Percentiles rank a stretch among this genome's conserved stretches.
Evolutionary conservation across 2,888 invertebrate genomes (phyloP).

Genomic region (Invenusta paracnida): DNA sequence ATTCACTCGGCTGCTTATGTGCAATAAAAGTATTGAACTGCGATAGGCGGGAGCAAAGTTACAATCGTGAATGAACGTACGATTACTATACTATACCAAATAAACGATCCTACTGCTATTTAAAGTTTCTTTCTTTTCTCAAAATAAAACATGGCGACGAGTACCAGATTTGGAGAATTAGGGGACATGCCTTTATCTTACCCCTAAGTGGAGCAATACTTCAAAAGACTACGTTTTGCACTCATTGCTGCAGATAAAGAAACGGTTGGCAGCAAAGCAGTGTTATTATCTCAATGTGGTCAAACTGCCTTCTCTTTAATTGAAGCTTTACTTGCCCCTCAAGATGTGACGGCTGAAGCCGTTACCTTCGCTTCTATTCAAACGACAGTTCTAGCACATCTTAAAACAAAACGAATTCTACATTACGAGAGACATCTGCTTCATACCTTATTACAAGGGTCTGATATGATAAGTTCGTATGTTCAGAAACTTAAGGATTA

Average conservation of each 20-base stretch:
- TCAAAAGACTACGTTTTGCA: constrained; percentile 34
- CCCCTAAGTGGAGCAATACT: constrained; percentile 33
- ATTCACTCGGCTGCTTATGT: too few relatives aligned
- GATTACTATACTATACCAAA: too few relatives aligned
- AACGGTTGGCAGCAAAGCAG: not conserved
- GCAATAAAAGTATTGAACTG: too few relatives aligned
- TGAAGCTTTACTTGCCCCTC: not conserved
- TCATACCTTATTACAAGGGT: not conserved
- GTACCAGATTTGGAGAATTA: not conserved
- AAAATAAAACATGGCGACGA: constrained; percentile 28
- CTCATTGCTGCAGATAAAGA: constrained; percentile 6
- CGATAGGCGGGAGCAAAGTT: too few relatives aligned
- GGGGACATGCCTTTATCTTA: not conserved
- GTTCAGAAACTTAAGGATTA: not conserved
- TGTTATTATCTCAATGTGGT: not conserved
- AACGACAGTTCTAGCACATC: constrained; percentile 10
- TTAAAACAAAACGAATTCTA: constrained; percentile 3
- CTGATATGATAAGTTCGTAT: not conserved
- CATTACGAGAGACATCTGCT: not conserved
- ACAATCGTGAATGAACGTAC: too few relatives aligned
- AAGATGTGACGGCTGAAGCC: not conserved
- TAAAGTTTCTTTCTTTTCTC: not conserved
- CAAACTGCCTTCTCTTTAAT: constrained; percentile 15
- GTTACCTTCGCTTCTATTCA: constrained; percentile 10
- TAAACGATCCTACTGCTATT: too few relatives aligned